Conservation (phyloP, 2,113 vertebrate species). For the Zosterops lateralis region DNA sequence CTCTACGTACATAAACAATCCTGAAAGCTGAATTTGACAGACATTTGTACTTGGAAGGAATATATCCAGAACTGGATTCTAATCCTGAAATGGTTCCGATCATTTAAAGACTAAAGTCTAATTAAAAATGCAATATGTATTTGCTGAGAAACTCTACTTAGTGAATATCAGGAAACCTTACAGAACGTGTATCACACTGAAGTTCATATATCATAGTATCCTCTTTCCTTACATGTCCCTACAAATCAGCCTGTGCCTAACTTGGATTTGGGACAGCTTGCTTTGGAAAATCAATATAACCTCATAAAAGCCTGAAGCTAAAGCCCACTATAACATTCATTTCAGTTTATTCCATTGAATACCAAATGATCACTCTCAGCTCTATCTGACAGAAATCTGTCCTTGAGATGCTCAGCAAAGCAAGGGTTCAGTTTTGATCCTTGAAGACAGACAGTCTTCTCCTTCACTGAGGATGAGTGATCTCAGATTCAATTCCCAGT, state of each 20-base stretch:
- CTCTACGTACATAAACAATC: neutral
- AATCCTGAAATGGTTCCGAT: neutral
- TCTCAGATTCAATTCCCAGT: conserved; percentile 1
- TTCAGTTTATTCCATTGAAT: conserved; percentile 35
- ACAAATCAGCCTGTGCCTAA: conserved; percentile 7
- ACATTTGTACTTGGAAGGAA: neutral
- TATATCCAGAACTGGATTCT: neutral
- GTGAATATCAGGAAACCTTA: neutral
- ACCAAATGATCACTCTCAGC: conserved; percentile 17
- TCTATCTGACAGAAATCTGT: conserved; percentile 15
- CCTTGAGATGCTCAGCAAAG: neutral
- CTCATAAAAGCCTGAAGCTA: conserved; percentile 24
- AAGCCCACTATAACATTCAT: conserved; percentile 25
- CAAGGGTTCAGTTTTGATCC: neutral
- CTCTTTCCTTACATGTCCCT: neutral
- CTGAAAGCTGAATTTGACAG: neutral
- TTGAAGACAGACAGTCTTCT: neutral
- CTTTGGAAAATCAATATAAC: conserved; percentile 51
- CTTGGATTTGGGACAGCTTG: conserved; percentile 3
- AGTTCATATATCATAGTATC: neutral
- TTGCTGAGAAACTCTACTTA: neutral
- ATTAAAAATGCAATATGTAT: neutral
- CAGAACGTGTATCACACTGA: neutral
- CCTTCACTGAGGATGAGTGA: neutral
- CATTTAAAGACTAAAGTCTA: neutral